phyloP scores from a whole-genome alignment of 2,113 vertebrate species.

The Malurus elegans region DNA sequence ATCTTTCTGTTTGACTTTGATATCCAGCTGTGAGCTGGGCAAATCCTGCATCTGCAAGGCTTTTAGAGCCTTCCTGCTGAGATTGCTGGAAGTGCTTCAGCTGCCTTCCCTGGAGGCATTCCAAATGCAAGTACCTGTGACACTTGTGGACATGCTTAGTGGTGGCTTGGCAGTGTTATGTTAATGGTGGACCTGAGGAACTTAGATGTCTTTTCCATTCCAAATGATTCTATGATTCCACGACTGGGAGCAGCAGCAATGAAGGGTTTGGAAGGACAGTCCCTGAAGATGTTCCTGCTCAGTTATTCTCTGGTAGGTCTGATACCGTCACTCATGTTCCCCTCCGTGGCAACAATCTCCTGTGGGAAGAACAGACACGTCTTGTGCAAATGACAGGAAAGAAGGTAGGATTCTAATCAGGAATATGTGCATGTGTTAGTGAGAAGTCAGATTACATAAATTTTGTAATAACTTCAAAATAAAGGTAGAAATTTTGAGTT shows the following conservation, averaged over 20 bases:
- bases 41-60: background rate
- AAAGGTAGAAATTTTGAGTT: background rate
- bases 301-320: background rate
- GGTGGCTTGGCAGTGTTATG: background rate
- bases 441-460: background rate
- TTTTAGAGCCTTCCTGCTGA: background rate
- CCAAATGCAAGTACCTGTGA: background rate
- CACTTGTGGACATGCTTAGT: background rate
- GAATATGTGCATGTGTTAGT: background rate
- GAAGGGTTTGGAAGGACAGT: background rate
- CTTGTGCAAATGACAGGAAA: background rate
- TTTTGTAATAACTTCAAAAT: background rate
- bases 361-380: background rate
- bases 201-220: background rate
- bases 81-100: background rate
- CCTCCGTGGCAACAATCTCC: rapidly evolving
- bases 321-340: no score
- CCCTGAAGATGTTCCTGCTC: background rate
- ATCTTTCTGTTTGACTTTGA: background rate
- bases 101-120: background rate
- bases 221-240: background rate
- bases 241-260: background rate
- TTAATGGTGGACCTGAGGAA: background rate
- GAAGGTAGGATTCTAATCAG: background rate
- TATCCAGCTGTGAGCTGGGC: background rate